Evolutionary conservation across 2,113 vertebrate species (phyloP).

Genomic region (Herpetotheres cachinnans): DNA sequence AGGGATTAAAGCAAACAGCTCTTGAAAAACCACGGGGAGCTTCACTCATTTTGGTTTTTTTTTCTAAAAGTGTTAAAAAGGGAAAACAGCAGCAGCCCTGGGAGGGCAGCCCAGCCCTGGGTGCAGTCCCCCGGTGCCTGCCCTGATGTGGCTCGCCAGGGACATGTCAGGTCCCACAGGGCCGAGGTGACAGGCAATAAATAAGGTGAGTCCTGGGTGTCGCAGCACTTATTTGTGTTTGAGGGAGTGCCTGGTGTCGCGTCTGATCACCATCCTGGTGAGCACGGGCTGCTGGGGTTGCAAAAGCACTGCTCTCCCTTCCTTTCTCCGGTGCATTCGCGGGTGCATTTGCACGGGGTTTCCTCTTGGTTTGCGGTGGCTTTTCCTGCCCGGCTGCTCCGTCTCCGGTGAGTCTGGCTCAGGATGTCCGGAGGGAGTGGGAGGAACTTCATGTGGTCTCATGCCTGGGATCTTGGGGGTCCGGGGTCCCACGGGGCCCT

Average conservation of each 20-base stretch:
- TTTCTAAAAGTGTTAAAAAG: neutral
- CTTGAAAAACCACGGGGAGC: neutral
- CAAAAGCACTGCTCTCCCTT: neutral
- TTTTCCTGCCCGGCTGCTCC: neutral
- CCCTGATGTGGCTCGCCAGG: neutral
- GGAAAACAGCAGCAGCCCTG: neutral
- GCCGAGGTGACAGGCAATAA: neutral
- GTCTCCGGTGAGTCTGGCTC: neutral
- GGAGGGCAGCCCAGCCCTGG: neutral
- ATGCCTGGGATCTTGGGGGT: neutral
- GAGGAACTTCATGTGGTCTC: neutral
- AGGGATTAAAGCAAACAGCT: neutral
- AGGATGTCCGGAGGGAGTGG: neutral
- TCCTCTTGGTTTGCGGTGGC: neutral
- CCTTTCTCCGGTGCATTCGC: neutral
- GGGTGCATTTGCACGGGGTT: rapidly evolving
- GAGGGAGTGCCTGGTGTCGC: neutral
- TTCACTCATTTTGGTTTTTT: neutral
- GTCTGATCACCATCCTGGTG: rapidly evolving
- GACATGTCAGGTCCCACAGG: neutral
- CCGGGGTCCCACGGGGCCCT: neutral
- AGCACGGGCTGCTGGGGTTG: neutral
- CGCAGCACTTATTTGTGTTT: rapidly evolving
- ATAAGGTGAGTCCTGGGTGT: neutral
- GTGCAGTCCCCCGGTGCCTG: neutral